Conservation (phyloP, 2,888 invertebrate genomes). For the Tenthredo livida region DNA sequence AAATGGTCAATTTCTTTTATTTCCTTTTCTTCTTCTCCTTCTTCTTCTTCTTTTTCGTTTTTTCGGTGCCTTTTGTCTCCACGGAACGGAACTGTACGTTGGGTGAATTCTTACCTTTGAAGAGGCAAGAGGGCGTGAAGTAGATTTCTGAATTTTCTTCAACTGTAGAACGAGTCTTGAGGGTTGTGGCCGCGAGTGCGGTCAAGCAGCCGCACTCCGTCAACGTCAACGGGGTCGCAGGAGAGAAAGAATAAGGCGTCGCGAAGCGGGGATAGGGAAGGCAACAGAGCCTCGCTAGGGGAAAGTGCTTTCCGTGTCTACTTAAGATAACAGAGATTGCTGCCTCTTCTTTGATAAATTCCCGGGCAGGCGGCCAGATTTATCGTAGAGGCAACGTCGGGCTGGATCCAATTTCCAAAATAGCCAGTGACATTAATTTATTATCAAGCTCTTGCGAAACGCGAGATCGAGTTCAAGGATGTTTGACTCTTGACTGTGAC, state of each 20-base stretch:
- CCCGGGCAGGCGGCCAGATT: slow-evolving; percentile 61
- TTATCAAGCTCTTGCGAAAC: slow-evolving; percentile 60
- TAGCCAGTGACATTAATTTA: slow-evolving; percentile 59
- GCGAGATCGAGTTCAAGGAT: slow-evolving; percentile 18
- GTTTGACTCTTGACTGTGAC: slow-evolving; percentile 31
- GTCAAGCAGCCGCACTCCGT: slow-evolving; percentile 64
- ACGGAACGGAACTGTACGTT: background rate
- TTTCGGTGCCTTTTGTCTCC: background rate
- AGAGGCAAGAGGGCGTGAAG: background rate
- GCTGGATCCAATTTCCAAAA: slow-evolving; percentile 65
- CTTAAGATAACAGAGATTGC: slow-evolving; percentile 75
- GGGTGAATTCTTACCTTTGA: background rate
- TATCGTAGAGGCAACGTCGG: slow-evolving; percentile 62
- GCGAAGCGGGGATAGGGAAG: slow-evolving; percentile 57
- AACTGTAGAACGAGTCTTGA: background rate
- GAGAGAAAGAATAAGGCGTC: slow-evolving; percentile 18
- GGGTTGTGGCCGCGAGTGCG: background rate
- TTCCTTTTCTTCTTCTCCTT: background rate
- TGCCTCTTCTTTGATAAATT: slow-evolving; percentile 67
- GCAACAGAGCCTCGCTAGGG: slow-evolving; percentile 23
- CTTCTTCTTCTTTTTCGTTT: background rate
- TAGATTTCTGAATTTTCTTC: slow-evolving; percentile 35
- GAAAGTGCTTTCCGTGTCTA: slow-evolving; percentile 60
- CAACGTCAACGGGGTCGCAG: slow-evolving; percentile 66
- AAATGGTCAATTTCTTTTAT: background rate